These are phyloP conservation scores for Oligia strigilis DNA, from an alignment of 2,888 invertebrate species.

Conservation along the genomic window DNA sequence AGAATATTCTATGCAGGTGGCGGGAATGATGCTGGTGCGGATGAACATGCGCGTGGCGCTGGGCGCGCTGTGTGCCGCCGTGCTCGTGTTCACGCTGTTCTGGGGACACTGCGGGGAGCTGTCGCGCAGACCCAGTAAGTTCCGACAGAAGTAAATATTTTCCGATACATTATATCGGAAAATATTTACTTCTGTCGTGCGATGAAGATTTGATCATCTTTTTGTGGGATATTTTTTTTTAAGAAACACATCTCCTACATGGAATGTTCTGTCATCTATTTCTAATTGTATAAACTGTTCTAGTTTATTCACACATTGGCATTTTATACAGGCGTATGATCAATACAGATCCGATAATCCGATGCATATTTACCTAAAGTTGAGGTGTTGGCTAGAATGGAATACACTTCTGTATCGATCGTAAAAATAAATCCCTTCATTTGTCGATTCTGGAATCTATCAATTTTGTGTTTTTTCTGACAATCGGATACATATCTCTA, in stretches of 20 bases:
- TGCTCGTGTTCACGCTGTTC: conserved; percentile 93
- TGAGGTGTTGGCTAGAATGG: not conserved
- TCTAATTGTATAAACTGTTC: not conserved
- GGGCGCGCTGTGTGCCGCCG: conserved; percentile 91
- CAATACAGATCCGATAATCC: not conserved
- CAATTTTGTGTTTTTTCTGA: not conserved
- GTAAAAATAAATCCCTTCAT: not conserved
- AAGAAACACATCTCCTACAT: not conserved
- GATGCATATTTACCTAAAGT: not conserved
- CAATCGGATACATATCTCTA: not conserved
- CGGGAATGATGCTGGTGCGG: conserved; percentile 93
- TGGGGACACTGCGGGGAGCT: conserved; percentile 94
- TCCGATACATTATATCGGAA: no score
- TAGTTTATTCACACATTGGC: not conserved
- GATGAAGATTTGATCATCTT: not conserved
- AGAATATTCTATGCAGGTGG: conserved; percentile 66
- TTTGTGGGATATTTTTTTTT: no score
- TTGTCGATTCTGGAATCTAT: not conserved
- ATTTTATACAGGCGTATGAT: not conserved
- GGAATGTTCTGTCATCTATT: not conserved
- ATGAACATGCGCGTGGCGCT: conserved; percentile 94
- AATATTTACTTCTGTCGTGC: not conserved
- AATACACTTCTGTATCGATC: not conserved
- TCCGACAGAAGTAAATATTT: no score
- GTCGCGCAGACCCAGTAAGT: not conserved